Base-by-base conservation (phyloP, 2,888 invertebrate genomes). In the Drosophila falleni region DNA sequence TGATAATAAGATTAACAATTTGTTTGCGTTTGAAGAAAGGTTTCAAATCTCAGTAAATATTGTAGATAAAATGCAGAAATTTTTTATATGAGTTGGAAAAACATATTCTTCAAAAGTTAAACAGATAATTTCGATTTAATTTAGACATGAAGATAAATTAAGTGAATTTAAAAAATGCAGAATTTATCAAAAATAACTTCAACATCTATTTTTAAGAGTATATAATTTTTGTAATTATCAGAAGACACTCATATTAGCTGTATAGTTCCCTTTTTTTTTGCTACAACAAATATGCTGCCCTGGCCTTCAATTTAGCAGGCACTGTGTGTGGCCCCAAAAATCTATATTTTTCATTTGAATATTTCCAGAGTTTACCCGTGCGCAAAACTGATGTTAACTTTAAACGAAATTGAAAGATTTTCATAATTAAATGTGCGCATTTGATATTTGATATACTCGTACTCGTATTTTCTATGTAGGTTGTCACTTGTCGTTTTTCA, bases 371-470 rank as follows among this genome's bases (percentile, higher is more conserved):
- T 47, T 76, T 76, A 39, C 44, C 51, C 83, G 76, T 37, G 35
- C 35, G 35, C 77, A 79, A 81, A 81, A 55, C 42, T 50, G 65
- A 64, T 47, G 46, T 50, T n/a, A 10, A n/a, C n/a, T n/a, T 10
- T 26, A 31, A 46, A 47, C 23, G 39, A 47, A 64, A 44, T 44
- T 64, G 41, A 73, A 81, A 67, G 54, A 81, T 80, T 75, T 88
- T 71, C 58, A 68, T 82, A 71, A 82, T 82, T 83, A 69, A 89
- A 83, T 68, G 74, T 69, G 55, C 67, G 84, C 62, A 68, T 84
- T 87, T 85, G 78, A 85, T 75, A 86, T 89, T 70, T 44, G 76
- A 87, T 84, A 89, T 54, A 23, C 61, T 41, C 11, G n/a, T 54
- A 23, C 61, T 41, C 11, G n/a, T 11, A 37, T 23, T 65, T 44